Conservation (phyloP, 1,140 invertebrate species). For the Psix sp. region DNA sequence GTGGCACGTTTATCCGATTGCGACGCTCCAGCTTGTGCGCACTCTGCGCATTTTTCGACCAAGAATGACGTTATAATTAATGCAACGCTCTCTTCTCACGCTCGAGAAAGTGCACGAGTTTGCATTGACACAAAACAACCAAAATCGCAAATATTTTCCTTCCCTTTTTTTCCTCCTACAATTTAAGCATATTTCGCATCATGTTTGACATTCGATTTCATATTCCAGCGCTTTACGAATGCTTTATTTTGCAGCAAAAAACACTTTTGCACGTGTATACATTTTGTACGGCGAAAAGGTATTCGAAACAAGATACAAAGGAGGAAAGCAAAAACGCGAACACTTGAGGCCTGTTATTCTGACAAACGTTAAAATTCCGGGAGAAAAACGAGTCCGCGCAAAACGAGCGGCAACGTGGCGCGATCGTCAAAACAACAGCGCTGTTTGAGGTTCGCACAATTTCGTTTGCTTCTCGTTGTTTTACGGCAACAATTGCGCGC, state of each 20-base stretch:
- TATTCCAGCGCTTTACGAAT: too few relatives aligned
- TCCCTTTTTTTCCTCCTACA: too few relatives aligned
- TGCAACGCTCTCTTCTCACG: conserved; percentile 39
- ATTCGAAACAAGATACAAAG: conserved; percentile 13
- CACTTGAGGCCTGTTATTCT: conserved; percentile 27
- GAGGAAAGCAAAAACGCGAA: conserved; percentile 14
- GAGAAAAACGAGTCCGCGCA: conserved; percentile 26
- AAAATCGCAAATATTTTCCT: too few relatives aligned
- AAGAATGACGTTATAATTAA: conserved; percentile 45
- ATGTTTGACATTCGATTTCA: too few relatives aligned
- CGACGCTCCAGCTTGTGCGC: conserved; percentile 14
- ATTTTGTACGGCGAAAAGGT: too few relatives aligned
- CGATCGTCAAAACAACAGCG: conserved; percentile 33
- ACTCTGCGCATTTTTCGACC: conserved; percentile 21
- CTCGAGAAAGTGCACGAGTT: conserved; percentile 54
- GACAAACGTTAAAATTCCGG: conserved; percentile 37
- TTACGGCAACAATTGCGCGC: background rate
- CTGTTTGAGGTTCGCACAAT: too few relatives aligned
- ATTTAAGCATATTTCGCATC: too few relatives aligned
- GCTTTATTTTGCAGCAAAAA: too few relatives aligned
- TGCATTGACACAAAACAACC: conserved; percentile 12
- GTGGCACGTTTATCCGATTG: conserved; percentile 68
- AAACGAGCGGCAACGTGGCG: conserved; percentile 36
- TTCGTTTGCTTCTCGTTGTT: conserved; percentile 2
- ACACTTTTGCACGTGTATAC: too few relatives aligned